Evolutionary conservation across 1,140 invertebrate species (phyloP).

Genomic region (Rhagoletis pomonella): DNA sequence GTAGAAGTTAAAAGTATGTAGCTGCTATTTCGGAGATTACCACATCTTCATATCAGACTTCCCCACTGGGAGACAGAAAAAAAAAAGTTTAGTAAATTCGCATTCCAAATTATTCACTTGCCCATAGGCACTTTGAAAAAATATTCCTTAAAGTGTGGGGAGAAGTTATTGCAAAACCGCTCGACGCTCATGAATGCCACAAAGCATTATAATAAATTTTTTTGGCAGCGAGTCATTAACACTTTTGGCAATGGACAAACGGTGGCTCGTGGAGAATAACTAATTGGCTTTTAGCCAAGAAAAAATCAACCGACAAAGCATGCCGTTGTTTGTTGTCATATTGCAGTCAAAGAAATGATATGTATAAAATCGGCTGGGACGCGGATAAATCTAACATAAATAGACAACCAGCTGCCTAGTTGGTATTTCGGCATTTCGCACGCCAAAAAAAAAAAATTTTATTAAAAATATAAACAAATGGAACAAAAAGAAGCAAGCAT

Average conservation of each 20-base stretch:
- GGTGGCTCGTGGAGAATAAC: background rate
- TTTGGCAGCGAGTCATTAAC: background rate
- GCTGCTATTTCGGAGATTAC: no score
- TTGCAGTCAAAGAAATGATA: conserved; percentile 2
- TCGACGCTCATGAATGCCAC: background rate
- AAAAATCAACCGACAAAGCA: background rate
- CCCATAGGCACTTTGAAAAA: background rate
- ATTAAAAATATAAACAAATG: background rate
- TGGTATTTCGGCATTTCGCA: conserved; percentile 27
- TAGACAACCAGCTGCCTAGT: conserved; percentile 8
- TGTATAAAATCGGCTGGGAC: background rate
- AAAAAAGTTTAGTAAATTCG: no score
- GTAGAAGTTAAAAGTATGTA: no score
- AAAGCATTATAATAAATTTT: conserved; percentile 4
- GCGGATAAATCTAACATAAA: conserved; percentile 3
- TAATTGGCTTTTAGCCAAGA: background rate
- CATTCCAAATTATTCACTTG: background rate
- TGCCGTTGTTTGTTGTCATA: background rate
- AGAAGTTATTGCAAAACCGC: conserved; percentile 33
- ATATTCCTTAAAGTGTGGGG: no score
- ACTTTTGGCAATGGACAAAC: conserved; percentile 22
- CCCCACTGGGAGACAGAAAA: no score
- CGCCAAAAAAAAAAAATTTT: background rate
- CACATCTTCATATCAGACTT: no score
- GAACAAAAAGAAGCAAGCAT: background rate